Evolutionary conservation across 2,113 vertebrate genomes (phyloP).

Genomic region (Oceanodroma tethys): DNA sequence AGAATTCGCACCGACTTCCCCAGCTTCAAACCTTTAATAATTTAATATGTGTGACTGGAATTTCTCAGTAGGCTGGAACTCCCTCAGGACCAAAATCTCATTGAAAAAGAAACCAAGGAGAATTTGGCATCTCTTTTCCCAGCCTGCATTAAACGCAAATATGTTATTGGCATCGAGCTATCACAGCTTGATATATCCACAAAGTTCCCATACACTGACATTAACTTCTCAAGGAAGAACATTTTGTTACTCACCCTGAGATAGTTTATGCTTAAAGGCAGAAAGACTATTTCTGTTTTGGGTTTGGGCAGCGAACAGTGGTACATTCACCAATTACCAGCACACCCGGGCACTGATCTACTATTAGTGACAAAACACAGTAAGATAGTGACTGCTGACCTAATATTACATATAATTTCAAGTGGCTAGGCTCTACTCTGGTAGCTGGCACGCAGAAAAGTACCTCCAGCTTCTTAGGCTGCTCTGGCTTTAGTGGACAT

Average conservation of each 20-base stretch:
- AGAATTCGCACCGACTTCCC: slow-evolving; percentile 17
- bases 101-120: slow-evolving; percentile 29
- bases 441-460: neutral
- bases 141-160: slow-evolving; percentile 52
- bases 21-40: neutral
- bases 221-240: slow-evolving; percentile 52
- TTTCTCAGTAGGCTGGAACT: slow-evolving; percentile 21
- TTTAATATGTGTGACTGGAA: neutral
- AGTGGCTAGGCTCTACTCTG: neutral
- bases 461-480: neutral
- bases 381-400: neutral
- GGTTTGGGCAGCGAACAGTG: neutral
- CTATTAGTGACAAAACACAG: neutral
- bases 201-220: slow-evolving; percentile 31
- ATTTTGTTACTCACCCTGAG: slow-evolving; percentile 32
- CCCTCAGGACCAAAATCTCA: slow-evolving; percentile 22
- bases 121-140: slow-evolving; percentile 24
- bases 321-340: neutral
- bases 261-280: slow-evolving; percentile 1
- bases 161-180: slow-evolving; percentile 29
- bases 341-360: neutral
- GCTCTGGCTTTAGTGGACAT: neutral
- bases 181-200: slow-evolving; percentile 46
- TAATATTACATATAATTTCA: neutral
- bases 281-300: neutral